phyloP scores from a whole-genome alignment of 2,797 vertebrate species.

The Cheirogaleus major region DNA sequence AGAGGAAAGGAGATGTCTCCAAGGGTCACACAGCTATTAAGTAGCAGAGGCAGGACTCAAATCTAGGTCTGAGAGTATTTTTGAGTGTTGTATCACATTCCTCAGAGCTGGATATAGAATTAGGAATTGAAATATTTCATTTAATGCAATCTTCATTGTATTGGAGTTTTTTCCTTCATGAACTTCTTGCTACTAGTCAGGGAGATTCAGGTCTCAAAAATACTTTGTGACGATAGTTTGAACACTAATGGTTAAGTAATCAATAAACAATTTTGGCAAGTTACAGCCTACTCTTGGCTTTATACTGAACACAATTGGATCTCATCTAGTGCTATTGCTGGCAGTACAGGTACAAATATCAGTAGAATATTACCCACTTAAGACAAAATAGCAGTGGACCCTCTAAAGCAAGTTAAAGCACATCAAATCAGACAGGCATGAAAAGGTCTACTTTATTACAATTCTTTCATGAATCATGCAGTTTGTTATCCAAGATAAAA shows the following conservation, averaged over 20 bases:
- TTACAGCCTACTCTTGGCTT: not conserved
- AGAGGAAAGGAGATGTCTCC: not conserved
- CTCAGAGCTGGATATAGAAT: not conserved
- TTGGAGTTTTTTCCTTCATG: slow-evolving; percentile 16
- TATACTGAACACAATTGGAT: not conserved
- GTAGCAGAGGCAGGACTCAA: not conserved
- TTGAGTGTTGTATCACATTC: not conserved
- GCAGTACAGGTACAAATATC: not conserved
- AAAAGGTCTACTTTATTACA: not conserved
- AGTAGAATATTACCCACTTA: not conserved
- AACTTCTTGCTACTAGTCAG: slow-evolving; percentile 25
- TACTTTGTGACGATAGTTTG: slow-evolving; percentile 11
- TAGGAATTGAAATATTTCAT: slow-evolving; percentile 10
- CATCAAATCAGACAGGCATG: slow-evolving; percentile 1
- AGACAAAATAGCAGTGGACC: not conserved
- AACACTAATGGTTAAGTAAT: not conserved
- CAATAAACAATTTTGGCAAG: not conserved
- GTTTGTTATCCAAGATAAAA: slow-evolving; percentile 15
- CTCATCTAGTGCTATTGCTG: not conserved
- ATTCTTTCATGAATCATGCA: not conserved
- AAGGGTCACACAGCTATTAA: not conserved
- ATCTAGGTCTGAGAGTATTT: not conserved
- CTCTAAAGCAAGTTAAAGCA: not conserved
- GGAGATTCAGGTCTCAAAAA: slow-evolving; percentile 32
- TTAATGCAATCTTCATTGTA: slow-evolving; percentile 10